These are phyloP conservation scores for Geotrupes spiniger DNA, from an alignment of 2,888 invertebrate genomes.

Conservation along the genomic window DNA sequence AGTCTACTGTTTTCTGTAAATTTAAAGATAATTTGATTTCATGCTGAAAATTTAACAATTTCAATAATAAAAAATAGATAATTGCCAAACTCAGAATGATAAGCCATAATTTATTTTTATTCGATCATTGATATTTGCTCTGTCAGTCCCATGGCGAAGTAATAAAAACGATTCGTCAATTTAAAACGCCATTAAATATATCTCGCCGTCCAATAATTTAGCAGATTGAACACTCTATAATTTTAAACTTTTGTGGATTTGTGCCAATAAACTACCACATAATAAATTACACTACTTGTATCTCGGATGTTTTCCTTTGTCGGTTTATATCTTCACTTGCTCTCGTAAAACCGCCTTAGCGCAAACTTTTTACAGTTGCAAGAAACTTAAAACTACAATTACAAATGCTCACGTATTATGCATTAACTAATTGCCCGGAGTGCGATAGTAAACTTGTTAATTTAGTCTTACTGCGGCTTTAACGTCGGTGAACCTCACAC, in stretches of 20 bases:
- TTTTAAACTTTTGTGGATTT: constrained; percentile 21
- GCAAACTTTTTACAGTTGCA: constrained; percentile 11
- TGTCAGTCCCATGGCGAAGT: no score
- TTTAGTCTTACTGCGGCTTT: constrained; percentile 3
- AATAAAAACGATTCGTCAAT: no score
- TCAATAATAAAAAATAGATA: no score
- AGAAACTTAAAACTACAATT: constrained; percentile 18
- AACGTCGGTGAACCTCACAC: constrained; percentile 12
- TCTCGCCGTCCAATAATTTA: constrained; percentile 16
- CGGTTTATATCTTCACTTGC: constrained; percentile 13
- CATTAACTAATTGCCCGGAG: constrained; percentile 17
- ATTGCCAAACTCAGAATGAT: no score
- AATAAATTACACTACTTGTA: constrained; percentile 21
- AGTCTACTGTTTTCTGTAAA: no score
- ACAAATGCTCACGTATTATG: constrained; percentile 19
- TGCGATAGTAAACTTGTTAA: constrained; percentile 4
- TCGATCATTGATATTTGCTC: no score
- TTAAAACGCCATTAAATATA: constrained; percentile 13
- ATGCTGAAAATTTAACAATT: no score
- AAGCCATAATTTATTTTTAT: no score
- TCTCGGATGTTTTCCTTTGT: constrained; percentile 12
- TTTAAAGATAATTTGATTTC: no score
- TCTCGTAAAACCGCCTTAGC: constrained; percentile 18
- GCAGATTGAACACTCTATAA: constrained; percentile 20
- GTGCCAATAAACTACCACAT: constrained; percentile 20